Evolutionary conservation across 2,113 vertebrate species (phyloP), one percentile per base, ranked within the genome.

Genomic region (Nanorana parkeri): DNA sequence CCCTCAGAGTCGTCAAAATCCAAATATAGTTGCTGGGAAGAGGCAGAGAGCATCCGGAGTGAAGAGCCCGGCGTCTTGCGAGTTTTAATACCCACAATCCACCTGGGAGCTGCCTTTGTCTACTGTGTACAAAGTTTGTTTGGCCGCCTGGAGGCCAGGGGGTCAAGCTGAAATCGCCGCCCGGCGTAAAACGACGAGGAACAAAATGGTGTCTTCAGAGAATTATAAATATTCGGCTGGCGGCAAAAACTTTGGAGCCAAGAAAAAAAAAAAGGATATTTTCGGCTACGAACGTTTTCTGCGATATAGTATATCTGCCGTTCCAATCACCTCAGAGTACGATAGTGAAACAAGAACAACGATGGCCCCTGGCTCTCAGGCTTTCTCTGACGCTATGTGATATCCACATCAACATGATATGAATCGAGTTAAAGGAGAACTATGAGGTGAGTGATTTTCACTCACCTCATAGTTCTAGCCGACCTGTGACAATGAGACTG

Each of bases 1-100:
- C 77, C 77, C 20, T n/a, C 54, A 41, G 77, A 58, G 28, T 60
- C 58, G 68, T 79, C 55, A n/a, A 79, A 68, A 60, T 23, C 65
- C 77, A 41, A 13, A 79, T 58, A 54, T 29, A 68, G 65, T 29
- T 41, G 5, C 76, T 65, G 47, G 1, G 51, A 26, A 52, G 26
- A 56, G n/a, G 20, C 8, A 64, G 36, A 65, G 60, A 77, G 51
- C 75, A 65, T 41, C 51, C 5, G 51, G 28, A 64, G 47, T 23
- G 15, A 36, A 17, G 75, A 66, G 5, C 5, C 63, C 8, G 26
- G 41, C 54, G 26, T 66, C 76, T 29, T 19, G 61, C 29, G 73
- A 76, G 75, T 55, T 58, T 71, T 54, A 52, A 54, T 54, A 17
- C 47, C 2, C 47, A 17, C 21, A 24, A 71, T 71, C 51, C 68